A percentile compares a stretch with the other conserved stretches of the same genome.
These are phyloP conservation scores for Choristoneura rosaceana DNA, from an alignment of 2,888 invertebrate species.

Conservation along the genomic window DNA sequence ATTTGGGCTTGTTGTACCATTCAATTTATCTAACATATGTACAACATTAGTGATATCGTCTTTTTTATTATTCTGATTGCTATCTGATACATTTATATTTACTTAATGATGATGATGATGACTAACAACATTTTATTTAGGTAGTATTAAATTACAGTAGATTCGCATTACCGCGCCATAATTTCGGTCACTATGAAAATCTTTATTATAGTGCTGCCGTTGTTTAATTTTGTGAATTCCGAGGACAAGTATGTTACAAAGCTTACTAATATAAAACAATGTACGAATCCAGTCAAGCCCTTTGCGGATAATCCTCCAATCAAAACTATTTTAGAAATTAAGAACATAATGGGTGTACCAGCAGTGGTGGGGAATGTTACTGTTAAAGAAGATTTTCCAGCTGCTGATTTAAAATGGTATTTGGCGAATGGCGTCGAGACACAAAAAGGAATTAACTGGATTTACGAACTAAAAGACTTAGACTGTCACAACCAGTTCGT, in stretches of 20 bases:
- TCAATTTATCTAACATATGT: no score
- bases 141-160: background rate
- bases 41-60: no score
- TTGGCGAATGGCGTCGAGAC: background rate
- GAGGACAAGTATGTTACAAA: background rate
- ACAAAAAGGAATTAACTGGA: background rate
- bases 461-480: background rate
- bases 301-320: background rate
- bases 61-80: no score
- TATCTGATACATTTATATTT: background rate
- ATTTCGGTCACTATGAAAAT: background rate
- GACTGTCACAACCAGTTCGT: background rate
- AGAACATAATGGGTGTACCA: background rate
- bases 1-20: no score
- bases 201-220: background rate
- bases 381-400: background rate
- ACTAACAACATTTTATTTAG: background rate
- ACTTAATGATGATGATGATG: constrained; percentile 1
- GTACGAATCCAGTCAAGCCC: background rate
- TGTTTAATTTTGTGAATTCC: background rate
- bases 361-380: background rate
- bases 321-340: background rate
- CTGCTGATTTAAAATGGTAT: background rate
- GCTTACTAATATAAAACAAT: background rate
- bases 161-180: background rate